Percentiles rank a stretch among this genome's conserved stretches.
phyloP scores from a whole-genome alignment of 2,113 vertebrate species.

The Dipodomys ordii region DNA sequence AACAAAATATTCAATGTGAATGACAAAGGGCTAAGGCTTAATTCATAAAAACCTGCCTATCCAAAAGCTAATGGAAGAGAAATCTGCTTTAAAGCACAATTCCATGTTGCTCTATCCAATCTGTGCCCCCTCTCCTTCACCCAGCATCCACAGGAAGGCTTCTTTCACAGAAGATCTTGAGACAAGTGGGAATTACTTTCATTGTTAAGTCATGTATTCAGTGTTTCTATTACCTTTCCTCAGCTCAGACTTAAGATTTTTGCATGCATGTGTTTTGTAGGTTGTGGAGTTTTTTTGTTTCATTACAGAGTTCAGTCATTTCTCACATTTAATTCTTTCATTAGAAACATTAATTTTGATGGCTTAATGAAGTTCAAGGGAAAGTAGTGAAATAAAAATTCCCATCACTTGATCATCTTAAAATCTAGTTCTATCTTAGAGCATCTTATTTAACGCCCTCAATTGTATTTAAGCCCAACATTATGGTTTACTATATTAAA shows the following conservation, averaged over 20 bases:
- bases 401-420: not conserved
- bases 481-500: not conserved
- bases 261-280: not conserved
- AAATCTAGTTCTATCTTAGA: not conserved
- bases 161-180: not conserved
- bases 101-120: not conserved
- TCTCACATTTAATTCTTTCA: not conserved
- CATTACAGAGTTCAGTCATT: not conserved
- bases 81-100: not conserved
- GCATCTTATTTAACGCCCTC: not conserved
- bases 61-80: not conserved
- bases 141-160: not conserved
- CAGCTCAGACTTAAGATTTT: not conserved
- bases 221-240: not conserved
- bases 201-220: not conserved
- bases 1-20: not conserved
- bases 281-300: not conserved
- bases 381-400: not conserved
- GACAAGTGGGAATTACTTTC: not conserved
- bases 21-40: not conserved
- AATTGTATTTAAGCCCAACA: not conserved
- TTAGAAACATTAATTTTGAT: not conserved
- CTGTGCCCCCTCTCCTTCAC: not conserved
- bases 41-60: not conserved
- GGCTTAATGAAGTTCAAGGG: not conserved